Percentiles rank a stretch among this genome's conserved stretches.
These are phyloP conservation scores for Phytoseiulus persimilis DNA, from an alignment of 2,888 invertebrate species.

Conservation along the genomic window DNA sequence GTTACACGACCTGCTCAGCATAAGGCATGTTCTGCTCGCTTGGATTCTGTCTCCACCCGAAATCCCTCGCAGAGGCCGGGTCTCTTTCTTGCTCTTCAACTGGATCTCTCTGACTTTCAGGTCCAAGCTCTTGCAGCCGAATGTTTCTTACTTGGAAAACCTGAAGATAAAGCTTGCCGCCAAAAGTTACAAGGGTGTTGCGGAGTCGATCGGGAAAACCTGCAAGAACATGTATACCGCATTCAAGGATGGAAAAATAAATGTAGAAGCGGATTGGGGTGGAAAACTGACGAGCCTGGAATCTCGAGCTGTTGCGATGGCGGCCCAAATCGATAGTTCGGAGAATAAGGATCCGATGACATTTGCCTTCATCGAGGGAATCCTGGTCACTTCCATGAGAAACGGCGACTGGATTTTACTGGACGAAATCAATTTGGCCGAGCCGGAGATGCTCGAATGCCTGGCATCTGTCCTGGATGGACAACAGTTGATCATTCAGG, in stretches of 20 bases:
- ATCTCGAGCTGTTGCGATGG: not conserved
- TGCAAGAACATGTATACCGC: constrained; percentile 1
- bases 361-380: constrained; percentile 57
- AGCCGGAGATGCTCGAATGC: constrained; percentile 90
- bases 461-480: constrained; percentile 80
- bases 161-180: not conserved
- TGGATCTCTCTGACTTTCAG: not conserved
- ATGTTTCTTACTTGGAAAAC: not conserved
- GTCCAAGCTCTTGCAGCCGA: constrained; percentile 6
- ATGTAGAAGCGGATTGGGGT: not conserved
- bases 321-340: not conserved
- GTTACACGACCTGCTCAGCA: constrained; percentile 7
- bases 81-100: not conserved
- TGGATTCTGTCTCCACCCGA: no score
- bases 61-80: no score
- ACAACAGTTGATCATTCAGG: constrained; percentile 49
- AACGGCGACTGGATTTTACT: constrained; percentile 86
- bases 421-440: constrained; percentile 96
- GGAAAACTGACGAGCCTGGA: not conserved
- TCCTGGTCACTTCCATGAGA: constrained; percentile 75
- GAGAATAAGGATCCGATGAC: constrained; percentile 36
- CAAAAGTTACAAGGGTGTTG: not conserved
- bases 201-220: not conserved
- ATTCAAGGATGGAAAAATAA: not conserved
- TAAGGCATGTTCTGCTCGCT: not conserved